Evolutionary conservation across 2,888 invertebrate species (phyloP).

Genomic region (Tanytarsus gracilentus): DNA sequence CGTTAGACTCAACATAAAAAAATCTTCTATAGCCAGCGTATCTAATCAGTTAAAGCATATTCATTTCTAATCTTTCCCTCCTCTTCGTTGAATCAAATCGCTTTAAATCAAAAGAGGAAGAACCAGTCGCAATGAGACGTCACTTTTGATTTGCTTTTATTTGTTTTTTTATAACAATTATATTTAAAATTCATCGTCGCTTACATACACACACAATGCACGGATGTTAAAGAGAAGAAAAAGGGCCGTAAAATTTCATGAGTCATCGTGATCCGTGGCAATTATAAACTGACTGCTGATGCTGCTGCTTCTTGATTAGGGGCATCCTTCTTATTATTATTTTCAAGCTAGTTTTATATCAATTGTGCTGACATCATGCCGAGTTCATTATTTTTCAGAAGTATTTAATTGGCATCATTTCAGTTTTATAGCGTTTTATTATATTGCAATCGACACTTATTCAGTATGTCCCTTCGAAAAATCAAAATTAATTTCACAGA

Average conservation of each 20-base stretch:
- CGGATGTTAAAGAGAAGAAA: neutral
- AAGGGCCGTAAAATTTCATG: constrained; percentile 5
- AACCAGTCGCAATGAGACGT: too few relatives aligned
- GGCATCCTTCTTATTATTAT: constrained; percentile 5
- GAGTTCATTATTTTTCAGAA: constrained; percentile 7
- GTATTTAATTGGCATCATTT: constrained; percentile 14
- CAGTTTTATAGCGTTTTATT: constrained; percentile 10
- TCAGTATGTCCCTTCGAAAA: too few relatives aligned
- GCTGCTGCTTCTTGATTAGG: neutral
- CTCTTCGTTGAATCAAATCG: too few relatives aligned
- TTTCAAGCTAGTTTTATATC: neutral
- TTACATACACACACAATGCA: neutral
- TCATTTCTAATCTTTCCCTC: too few relatives aligned
- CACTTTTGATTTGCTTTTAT: neutral
- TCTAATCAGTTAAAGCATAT: too few relatives aligned
- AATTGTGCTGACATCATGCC: constrained; percentile 6
- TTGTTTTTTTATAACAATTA: constrained; percentile 12
- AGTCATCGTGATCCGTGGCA: constrained; percentile 1
- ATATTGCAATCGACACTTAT: constrained; percentile 6
- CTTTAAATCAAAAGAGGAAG: too few relatives aligned
- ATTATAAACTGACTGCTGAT: neutral
- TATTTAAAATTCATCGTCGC: constrained; percentile 10
- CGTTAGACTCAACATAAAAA: too few relatives aligned
- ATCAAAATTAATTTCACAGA: neutral
- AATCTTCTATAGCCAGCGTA: too few relatives aligned